Conservation (phyloP, 1,140 invertebrate genomes). For the Lasaia peninsularis region DNA sequence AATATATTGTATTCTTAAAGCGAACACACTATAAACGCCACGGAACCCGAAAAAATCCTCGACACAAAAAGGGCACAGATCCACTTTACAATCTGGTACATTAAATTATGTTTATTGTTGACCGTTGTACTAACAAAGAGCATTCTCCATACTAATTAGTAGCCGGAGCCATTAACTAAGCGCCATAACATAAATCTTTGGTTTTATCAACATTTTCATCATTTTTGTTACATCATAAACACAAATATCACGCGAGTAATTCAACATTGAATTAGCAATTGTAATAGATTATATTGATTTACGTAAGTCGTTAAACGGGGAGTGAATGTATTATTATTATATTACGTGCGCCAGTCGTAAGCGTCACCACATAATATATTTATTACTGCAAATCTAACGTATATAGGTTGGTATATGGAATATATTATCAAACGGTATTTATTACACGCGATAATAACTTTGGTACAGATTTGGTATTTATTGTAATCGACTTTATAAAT, state of each 20-base stretch:
- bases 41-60: background rate
- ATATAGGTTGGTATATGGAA: no score
- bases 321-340: background rate
- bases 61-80: background rate
- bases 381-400: background rate
- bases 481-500: no score
- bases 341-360: background rate
- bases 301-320: background rate
- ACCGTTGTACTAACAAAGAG: conserved; percentile 21
- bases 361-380: background rate
- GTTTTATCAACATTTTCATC: conserved; percentile 22
- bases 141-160: conserved; percentile 35
- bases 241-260: conserved; percentile 21
- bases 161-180: conserved; percentile 30
- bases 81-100: conserved; percentile 1
- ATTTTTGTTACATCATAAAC: conserved; percentile 29
- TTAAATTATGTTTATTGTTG: conserved; percentile 21
- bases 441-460: background rate
- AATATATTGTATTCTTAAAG: no score
- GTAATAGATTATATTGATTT: conserved; percentile 12
- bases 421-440: no score
- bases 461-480: background rate
- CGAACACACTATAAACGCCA: no score
- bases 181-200: conserved; percentile 32
- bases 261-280: conserved; percentile 11